Base-by-base conservation (phyloP, 2,888 invertebrate genomes). In the Perizoma affinitatum region DNA sequence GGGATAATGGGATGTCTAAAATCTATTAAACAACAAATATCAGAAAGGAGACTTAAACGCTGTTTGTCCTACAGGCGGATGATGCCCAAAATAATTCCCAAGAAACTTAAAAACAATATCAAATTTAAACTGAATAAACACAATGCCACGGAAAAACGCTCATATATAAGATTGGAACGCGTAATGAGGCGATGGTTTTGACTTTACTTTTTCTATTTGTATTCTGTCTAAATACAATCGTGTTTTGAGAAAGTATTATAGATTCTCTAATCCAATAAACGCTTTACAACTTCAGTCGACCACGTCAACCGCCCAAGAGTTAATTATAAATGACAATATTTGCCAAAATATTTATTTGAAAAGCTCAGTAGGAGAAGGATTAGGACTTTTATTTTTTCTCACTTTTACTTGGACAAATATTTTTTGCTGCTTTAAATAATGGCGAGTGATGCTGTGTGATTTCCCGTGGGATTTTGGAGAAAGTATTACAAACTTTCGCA, bases 281-380 rank as follows among this genome's bases (percentile, higher is more conserved):
- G 11, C 40, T 46, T 64, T 35, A 45, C 52, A 52, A n/a, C 22
- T 48, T 54, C 36, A 55, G 47, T 48, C 46, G 41, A 70, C 58
- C 63, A 54, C 58, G 58, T 58, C 55, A 57, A 44, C 55, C 40
- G 55, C 44, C 36, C 22, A 33, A 57, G 67, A 67, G 42, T 50
- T 63, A 65, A 69, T 67, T 66, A 56, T 11, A 65, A 67, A 54
- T 54, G 41, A 59, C 57, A 66, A 49, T 61, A 63, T 67, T 63
- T 54, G 48, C 56, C 44, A 59, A 66, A 54, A 51, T 61, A 66
- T 56, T 66, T 67, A 65, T 75, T 80, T 80, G 76, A 77, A 66
- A 75, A 79, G 68, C 80, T 77, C 84, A 79, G 83, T 81, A 83
- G 84, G 84, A 77, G 67, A 55, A 54, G 74, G 79, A 78, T 83